Base-by-base conservation (phyloP, 2,888 invertebrate genomes). In the Sphaeridia pumilis region DNA sequence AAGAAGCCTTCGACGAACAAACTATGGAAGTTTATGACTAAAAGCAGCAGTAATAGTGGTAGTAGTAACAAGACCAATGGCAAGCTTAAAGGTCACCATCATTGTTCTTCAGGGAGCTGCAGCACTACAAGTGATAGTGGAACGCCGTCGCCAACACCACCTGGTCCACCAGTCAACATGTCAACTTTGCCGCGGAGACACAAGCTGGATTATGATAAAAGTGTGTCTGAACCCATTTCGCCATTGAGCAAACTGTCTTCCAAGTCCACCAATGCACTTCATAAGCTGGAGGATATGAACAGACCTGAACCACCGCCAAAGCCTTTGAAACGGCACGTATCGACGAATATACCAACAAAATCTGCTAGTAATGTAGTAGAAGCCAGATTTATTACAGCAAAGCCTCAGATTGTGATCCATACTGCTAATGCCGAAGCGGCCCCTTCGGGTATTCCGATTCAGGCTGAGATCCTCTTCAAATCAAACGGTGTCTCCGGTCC, bases 351-450 rank as follows among this genome's bases (percentile, higher is more conserved):
- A 17, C 17, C 38, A 5, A 41, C 41, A 14, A 20, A 7, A 41
- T 12, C 41, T 12, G 41, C 41, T 41, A 7, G 7, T 10, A 41
- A 41, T 41, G 41, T 28, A 7, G 81, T 82, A 0, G 75, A 82
- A 46, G 85, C 84, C 0, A 75, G 85, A 58, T 82, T 85, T 60
- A 83, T 86, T 31, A 84, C 83, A 26, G 81, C 83, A 0, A 77
- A 83, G 57, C 82, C 85, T 0, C 82, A 83, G 70, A 82, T 83
- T 51, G 84, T 79, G 67, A 80, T 85, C 57, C 73, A 84, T 22
- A 84, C 82, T 66, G 84, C 85, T 10, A 84, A 84, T 68, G 80
- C 84, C 1, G 82, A 81, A 51, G 75, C 81, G 57, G 79, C 84
- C 4, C 59, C 65, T 25, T 73, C 77, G 4, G 77, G 77, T 50